Evolutionary conservation across 92 coral and sea anemone species (phyloP).

Genomic region (Blastomussa wellsi): DNA sequence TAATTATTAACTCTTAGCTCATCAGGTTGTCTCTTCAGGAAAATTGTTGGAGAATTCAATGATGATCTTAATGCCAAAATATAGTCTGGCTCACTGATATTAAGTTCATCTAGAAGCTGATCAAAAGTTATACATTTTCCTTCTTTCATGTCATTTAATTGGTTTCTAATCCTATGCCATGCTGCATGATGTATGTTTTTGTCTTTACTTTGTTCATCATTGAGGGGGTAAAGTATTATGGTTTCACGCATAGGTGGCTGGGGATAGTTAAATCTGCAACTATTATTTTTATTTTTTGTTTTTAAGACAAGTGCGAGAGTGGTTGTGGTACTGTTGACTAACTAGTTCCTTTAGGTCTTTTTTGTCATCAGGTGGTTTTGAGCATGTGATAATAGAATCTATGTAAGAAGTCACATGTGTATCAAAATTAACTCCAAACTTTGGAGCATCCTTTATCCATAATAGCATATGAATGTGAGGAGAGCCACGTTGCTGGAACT

Average conservation of each 20-base stretch:
- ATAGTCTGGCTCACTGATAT: conserved; percentile 47
- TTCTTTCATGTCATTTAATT: conserved; percentile 59
- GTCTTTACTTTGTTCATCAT: conserved; percentile 27
- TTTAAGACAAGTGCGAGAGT: conserved; percentile 63
- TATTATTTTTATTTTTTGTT: conserved; percentile 31
- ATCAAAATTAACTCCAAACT: conserved; percentile 12
- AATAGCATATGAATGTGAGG: conserved; percentile 38
- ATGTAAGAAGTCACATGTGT: not conserved
- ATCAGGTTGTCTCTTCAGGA: conserved; percentile 60
- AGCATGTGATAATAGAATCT: conserved; percentile 12
- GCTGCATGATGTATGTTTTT: conserved; percentile 30
- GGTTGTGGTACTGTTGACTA: conserved; percentile 61
- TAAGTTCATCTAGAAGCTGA: conserved; percentile 37
- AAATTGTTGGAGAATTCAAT: no score
- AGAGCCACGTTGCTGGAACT: conserved; percentile 58
- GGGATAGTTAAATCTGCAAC: conserved; percentile 62
- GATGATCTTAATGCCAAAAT: conserved; percentile 62
- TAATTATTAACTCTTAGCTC: conserved; percentile 39
- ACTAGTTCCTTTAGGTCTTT: conserved; percentile 38
- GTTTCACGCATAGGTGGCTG: no score
- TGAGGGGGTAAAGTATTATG: conserved; percentile 57
- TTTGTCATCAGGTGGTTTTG: conserved; percentile 9
- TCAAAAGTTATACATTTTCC: conserved; percentile 61
- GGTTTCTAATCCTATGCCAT: conserved; percentile 45
- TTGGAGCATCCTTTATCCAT: conserved; percentile 18